phyloP scores from a whole-genome alignment of 1,140 invertebrate genomes.

The Ridgeia piscesae region DNA sequence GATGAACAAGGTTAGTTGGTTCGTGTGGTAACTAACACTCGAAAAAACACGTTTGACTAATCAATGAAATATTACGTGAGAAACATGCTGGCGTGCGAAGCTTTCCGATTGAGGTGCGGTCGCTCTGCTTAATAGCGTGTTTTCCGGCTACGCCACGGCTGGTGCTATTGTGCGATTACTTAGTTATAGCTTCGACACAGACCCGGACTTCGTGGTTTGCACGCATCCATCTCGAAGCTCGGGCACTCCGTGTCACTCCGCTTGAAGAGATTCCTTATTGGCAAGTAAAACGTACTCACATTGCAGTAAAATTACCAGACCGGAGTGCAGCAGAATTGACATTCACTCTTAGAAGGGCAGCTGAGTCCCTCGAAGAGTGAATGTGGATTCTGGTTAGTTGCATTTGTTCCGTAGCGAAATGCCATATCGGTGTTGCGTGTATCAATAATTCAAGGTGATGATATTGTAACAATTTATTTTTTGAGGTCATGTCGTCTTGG shows the following conservation, averaged over 20 bases:
- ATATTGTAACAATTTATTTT: background rate
- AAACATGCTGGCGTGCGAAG: background rate
- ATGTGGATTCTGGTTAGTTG: background rate
- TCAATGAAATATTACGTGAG: background rate
- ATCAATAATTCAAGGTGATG: background rate
- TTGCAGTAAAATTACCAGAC: background rate
- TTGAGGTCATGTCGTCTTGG: too few species aligned
- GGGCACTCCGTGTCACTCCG: background rate
- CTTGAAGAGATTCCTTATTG: background rate
- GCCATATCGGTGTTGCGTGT: background rate
- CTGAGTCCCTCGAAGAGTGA: background rate
- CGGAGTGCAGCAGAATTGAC: background rate
- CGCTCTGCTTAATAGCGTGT: background rate
- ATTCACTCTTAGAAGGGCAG: too few species aligned
- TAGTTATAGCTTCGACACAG: background rate
- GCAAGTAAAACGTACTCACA: background rate
- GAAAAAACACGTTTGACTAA: background rate
- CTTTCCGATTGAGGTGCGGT: too few species aligned
- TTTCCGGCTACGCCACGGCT: background rate
- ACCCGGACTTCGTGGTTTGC: background rate
- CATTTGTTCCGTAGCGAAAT: background rate
- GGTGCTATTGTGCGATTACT: background rate
- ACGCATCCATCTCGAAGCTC: background rate
- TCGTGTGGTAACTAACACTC: background rate
- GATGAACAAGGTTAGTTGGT: background rate